Conservation (phyloP, 2,113 vertebrate species). For the Nothobranchius furzeri region DNA sequence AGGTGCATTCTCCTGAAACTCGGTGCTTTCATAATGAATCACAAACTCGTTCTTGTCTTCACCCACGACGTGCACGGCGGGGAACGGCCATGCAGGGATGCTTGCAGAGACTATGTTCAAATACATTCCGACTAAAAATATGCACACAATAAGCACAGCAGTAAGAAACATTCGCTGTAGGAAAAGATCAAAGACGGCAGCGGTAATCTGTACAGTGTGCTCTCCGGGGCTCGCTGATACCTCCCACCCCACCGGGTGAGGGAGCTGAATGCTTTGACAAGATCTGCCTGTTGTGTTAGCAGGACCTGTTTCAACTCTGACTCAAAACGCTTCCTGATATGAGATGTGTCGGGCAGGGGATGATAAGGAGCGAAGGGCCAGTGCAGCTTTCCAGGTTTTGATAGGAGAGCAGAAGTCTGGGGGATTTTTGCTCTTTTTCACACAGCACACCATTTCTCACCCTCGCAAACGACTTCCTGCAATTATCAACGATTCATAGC, state of each 20-base stretch:
- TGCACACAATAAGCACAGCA: conserved; percentile 48
- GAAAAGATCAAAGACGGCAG: conserved; percentile 55
- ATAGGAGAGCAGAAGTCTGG: conserved; percentile 57
- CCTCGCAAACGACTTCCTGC: conserved; percentile 28
- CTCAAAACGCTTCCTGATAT: conserved; percentile 70
- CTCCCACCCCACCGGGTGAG: conserved; percentile 51
- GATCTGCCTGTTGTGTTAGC: conserved; percentile 60
- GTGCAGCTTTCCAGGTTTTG: conserved; percentile 56
- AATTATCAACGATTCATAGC: conserved; percentile 15
- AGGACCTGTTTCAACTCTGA: conserved; percentile 63
- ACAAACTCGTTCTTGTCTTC: conserved; percentile 17
- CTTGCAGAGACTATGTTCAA: conserved; percentile 29
- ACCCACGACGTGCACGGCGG: conserved; percentile 36
- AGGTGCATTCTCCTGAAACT: conserved; percentile 9
- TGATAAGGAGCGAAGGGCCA: conserved; percentile 40
- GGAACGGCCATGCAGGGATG: conserved; percentile 14
- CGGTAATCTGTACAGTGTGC: conserved; percentile 62
- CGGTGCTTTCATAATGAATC: conserved; percentile 34
- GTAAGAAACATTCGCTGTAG: conserved; percentile 49
- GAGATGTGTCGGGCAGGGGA: conserved; percentile 57
- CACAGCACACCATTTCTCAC: conserved; percentile 29
- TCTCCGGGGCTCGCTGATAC: conserved; percentile 56
- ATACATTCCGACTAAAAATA: conserved; percentile 55
- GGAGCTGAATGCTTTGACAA: conserved; percentile 66
- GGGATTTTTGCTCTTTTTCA: conserved; percentile 19